A percentile compares a stretch with the other conserved stretches of the same genome.
phyloP scores from a whole-genome alignment of 2,797 vertebrate species.

The Crenichthys baileyi region DNA sequence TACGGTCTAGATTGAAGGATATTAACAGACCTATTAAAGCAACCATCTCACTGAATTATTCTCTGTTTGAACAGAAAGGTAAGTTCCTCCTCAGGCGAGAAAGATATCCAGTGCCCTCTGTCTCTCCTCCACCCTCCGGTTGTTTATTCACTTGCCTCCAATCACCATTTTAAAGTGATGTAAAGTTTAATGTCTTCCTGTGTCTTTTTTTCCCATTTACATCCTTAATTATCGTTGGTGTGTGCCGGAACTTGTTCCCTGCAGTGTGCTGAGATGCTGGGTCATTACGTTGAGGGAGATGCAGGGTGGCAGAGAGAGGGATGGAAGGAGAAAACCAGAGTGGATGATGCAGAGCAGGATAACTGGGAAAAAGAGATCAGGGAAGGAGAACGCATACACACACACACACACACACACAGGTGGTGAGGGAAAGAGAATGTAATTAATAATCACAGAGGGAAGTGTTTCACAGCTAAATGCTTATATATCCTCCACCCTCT shows the following conservation, averaged over 20 bases:
- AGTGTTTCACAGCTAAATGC: slow-evolving; percentile 50
- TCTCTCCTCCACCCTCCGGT: neutral
- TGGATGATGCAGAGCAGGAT: neutral
- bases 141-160: neutral
- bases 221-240: slow-evolving; percentile 42
- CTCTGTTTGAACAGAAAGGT: neutral
- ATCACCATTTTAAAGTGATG: slow-evolving; percentile 2
- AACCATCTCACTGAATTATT: neutral
- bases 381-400: neutral
- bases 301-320: slow-evolving; percentile 12
- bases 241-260: slow-evolving; percentile 25
- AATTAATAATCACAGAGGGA: slow-evolving; percentile 65
- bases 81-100: neutral
- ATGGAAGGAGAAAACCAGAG: neutral
- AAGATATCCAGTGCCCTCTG: neutral
- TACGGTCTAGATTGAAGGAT: neutral
- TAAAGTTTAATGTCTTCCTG: slow-evolving; percentile 11
- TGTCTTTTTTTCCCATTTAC: slow-evolving; percentile 22
- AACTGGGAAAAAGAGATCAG: neutral
- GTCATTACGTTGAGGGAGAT: slow-evolving; percentile 33
- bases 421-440: slow-evolving; percentile 43
- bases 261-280: slow-evolving; percentile 22
- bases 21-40: slow-evolving; percentile 8
- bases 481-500: slow-evolving; percentile 19
- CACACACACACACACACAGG: slow-evolving; percentile 20